Evolutionary conservation across 2,888 invertebrate species (phyloP), one percentile per base, ranked within the genome.

Genomic region (Stenolophus ochropezus): DNA sequence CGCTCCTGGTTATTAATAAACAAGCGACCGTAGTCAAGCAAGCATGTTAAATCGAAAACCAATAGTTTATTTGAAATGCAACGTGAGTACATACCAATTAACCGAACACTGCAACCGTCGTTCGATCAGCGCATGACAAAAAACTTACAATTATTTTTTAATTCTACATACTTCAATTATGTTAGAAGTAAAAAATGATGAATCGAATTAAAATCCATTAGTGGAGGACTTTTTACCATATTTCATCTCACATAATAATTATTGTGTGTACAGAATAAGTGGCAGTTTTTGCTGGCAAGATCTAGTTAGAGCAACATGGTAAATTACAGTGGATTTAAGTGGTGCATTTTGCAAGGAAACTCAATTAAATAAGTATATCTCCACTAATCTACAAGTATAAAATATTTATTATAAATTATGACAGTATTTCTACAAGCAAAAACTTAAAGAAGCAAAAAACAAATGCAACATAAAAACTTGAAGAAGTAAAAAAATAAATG

Each of bases 31-130:
- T 16, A 47, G 49, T 5, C 47, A 73, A 21, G 16, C 21, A 16
- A 18, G 49, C 21, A 73, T 49, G 73, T 73, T 49, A 56, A 79
- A 79, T 69, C 69, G 79, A 65, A 79, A 79, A 79, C 79, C 79
- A 79, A 79, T 79, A 79, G 79, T 53, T 51, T 79, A 51, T 58
- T 47, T 25, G 78, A 78, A 78, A 79, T 69, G 79, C 53, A 51
- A 79, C 27, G 79, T 71, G 65, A 71, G 71, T 79, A 51, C 20
- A 23, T 23, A 78, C 78, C 78, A 78, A 78, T 78, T 78, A 78
- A 65, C 16, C 23, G 78, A 65, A 65, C 23, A 25, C 16, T 20
- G 16, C 47, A 47, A 49, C 75, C 14, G 51, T 18, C 18, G 8
- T 42, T n/a, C 33, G 11, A 42, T 42, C 33, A 33, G 4, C 33